A percentile compares a stretch with the other conserved stretches of the same genome.
These are phyloP conservation scores for Chelonus formosanus DNA, from an alignment of 2,888 invertebrate genomes.

Conservation along the genomic window DNA sequence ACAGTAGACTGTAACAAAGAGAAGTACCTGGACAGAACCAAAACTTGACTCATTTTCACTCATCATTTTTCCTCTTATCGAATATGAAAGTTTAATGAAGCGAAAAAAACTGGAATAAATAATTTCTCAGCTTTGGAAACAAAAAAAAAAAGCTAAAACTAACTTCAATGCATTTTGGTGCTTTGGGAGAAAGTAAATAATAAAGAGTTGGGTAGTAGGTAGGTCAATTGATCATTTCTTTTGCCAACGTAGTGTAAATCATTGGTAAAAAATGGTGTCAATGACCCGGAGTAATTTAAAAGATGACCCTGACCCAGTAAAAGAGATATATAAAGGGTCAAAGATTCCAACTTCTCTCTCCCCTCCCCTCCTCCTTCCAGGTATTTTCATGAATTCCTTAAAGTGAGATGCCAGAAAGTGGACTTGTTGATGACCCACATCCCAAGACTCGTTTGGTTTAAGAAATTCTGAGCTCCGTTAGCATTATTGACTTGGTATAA, in stretches of 20 bases:
- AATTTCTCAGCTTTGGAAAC: no score
- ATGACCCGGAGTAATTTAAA: conserved; percentile 51
- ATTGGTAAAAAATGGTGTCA: conserved; percentile 52
- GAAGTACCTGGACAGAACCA: conserved; percentile 52
- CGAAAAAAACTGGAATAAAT: no score
- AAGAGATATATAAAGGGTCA: conserved; percentile 19
- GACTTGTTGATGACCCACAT: conserved; percentile 52
- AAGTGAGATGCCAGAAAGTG: neutral
- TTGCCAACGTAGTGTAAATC: conserved; percentile 25
- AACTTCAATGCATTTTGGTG: neutral
- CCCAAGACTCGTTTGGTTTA: conserved; percentile 56
- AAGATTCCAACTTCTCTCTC: conserved; percentile 5
- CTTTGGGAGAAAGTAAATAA: neutral
- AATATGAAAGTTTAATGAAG: no score
- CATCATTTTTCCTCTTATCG: conserved; percentile 4
- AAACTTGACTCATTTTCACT: conserved; percentile 23
- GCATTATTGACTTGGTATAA: conserved; percentile 34
- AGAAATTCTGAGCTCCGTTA: conserved; percentile 29
- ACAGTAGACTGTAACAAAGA: conserved; percentile 51
- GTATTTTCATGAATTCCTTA: neutral
- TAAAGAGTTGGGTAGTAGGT: conserved; percentile 29
- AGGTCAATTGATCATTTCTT: conserved; percentile 28
- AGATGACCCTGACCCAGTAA: conserved; percentile 57
- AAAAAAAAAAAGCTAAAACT: neutral
- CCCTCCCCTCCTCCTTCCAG: neutral